phyloP scores from a whole-genome alignment of 2,113 vertebrate species.

The Vidua chalybeata region DNA sequence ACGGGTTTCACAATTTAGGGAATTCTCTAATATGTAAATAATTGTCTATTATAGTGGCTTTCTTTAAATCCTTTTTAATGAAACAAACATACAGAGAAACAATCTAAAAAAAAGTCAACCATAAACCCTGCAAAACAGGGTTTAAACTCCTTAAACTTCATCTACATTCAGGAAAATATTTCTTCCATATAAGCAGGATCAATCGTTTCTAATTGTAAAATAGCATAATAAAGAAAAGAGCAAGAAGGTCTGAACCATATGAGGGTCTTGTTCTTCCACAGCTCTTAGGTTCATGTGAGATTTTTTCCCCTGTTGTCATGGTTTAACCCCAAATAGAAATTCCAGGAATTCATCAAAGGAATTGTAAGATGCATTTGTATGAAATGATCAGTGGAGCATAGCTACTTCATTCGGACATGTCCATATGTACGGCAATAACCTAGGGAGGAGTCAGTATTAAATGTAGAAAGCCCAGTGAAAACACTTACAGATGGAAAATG shows the following conservation, averaged over 20 bases:
- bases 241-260: not conserved
- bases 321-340: not conserved
- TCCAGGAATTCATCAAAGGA: not conserved
- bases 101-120: not conserved
- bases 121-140: not conserved
- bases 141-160: slow-evolving; percentile 27
- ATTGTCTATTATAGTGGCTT: not conserved
- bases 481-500: not conserved
- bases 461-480: not conserved
- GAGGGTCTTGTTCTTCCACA: not conserved
- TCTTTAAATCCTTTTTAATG: slow-evolving; percentile 31
- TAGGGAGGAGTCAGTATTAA: not conserved
- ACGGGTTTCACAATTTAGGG: not conserved
- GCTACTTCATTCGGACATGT: not conserved
- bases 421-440: not conserved
- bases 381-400: not conserved
- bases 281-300: not conserved
- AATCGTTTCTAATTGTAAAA: not conserved
- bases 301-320: not conserved
- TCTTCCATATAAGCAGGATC: not conserved
- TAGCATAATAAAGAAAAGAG: not conserved
- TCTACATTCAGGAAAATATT: not conserved
- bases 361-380: not conserved
- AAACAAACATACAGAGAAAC: not conserved
- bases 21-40: slow-evolving; percentile 14